Conservation (phyloP, 2,113 vertebrate species). For the Motacilla alba region DNA sequence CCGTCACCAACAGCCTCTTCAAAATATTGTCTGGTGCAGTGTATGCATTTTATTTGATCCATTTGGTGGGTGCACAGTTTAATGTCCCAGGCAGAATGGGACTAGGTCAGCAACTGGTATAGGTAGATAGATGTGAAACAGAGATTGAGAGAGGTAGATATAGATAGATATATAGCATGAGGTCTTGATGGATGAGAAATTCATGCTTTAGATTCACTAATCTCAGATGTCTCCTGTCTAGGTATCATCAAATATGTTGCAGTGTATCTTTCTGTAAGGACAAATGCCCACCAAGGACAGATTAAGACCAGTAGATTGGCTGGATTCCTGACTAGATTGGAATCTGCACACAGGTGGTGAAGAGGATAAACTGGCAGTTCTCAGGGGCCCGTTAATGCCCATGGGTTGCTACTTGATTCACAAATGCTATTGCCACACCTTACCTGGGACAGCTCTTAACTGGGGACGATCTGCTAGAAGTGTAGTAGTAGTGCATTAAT, state of each 20-base stretch:
- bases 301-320: background rate
- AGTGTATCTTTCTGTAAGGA: background rate
- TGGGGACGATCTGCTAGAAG: background rate
- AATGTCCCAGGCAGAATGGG: background rate
- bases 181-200: background rate
- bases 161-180: background rate
- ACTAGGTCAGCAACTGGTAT: background rate
- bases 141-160: background rate
- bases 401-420: background rate
- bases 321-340: background rate
- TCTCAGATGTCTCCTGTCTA: background rate
- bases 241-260: background rate
- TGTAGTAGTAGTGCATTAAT: background rate
- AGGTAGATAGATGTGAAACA: background rate
- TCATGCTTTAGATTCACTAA: background rate
- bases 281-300: background rate
- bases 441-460: background rate
- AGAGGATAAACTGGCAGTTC: background rate
- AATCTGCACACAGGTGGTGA: background rate
- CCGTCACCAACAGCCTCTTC: background rate
- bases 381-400: background rate
- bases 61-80: background rate
- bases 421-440: fast-evolving
- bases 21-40: background rate
- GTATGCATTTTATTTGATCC: background rate